A percentile compares a stretch with the other conserved stretches of the same genome.
Evolutionary conservation across 2,888 invertebrate species (phyloP).

Genomic region (Microplitis deprimator): DNA sequence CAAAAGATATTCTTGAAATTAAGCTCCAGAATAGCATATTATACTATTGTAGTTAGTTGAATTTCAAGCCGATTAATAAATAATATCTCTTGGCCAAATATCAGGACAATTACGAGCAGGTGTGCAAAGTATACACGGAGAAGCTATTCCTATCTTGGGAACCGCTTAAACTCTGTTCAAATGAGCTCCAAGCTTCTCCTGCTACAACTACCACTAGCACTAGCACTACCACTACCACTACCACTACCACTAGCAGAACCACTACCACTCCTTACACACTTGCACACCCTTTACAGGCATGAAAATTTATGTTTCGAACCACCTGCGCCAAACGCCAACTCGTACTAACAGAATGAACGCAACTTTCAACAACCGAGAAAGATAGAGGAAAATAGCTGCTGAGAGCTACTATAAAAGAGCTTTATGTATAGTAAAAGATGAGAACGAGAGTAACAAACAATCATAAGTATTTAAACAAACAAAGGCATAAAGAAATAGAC

Average conservation of each 20-base stretch:
- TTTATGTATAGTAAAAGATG: neutral
- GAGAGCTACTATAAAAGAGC: neutral
- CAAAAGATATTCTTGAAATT: neutral
- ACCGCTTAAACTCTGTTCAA: constrained; percentile 61
- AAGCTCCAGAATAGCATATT: neutral
- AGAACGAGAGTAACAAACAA: no score
- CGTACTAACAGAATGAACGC: constrained; percentile 28
- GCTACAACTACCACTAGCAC: constrained; percentile 21
- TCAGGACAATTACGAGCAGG: constrained; percentile 62
- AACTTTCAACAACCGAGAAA: constrained; percentile 32
- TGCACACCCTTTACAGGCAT: constrained; percentile 41
- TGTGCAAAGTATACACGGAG: constrained; percentile 49
- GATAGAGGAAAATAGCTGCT: constrained; percentile 18
- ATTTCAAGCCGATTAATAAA: constrained; percentile 60
- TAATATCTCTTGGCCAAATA: constrained; percentile 54
- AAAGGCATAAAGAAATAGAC: no score
- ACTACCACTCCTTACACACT: no score
- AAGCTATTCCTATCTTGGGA: constrained; percentile 48
- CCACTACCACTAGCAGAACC: constrained; percentile 4
- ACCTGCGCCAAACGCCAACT: constrained; percentile 54
- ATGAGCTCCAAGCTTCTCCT: constrained; percentile 49
- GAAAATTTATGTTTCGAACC: constrained; percentile 53
- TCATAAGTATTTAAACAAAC: no score
- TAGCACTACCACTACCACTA: constrained; percentile 32
- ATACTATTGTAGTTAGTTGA: constrained; percentile 39